Conservation (phyloP, 2,888 invertebrate genomes). For the Scaptodrosophila latifasciaeformis region DNA sequence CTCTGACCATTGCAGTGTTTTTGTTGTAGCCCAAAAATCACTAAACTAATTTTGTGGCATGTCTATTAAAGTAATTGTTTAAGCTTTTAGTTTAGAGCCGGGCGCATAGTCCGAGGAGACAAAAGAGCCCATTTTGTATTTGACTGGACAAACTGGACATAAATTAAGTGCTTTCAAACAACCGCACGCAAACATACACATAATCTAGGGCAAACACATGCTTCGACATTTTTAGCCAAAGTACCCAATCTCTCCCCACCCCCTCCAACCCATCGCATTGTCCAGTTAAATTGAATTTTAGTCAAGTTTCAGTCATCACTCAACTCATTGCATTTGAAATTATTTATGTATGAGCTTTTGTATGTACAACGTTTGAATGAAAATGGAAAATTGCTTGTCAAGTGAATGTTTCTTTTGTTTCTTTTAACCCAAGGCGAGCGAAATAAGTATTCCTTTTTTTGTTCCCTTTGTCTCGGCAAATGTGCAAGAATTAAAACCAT, state of each 20-base stretch:
- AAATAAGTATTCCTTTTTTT: too few species aligned
- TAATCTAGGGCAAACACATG: conserved; percentile 1
- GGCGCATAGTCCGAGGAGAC: conserved; percentile 6
- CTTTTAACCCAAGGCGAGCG: too few species aligned
- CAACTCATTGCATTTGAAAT: conserved; percentile 13
- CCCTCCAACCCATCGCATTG: too few species aligned
- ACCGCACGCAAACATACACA: not conserved
- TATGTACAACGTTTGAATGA: too few species aligned
- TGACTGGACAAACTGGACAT: not conserved
- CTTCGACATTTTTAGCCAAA: too few species aligned
- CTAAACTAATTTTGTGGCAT: conserved; percentile 66
- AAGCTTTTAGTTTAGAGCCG: conserved; percentile 57
- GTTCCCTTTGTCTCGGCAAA: too few species aligned
- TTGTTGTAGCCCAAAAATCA: conserved; percentile 30
- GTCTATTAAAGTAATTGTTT: conserved; percentile 65
- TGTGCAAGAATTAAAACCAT: too few species aligned
- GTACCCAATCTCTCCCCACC: too few species aligned
- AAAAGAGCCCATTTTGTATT: not conserved
- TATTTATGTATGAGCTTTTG: conserved; percentile 2
- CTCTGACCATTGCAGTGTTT: conserved; percentile 13
- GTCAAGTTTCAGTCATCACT: conserved; percentile 27
- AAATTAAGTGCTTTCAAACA: conserved; percentile 5
- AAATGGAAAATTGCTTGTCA: too few species aligned
- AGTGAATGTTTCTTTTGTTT: too few species aligned
- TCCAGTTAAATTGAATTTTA: conserved; percentile 37